Evolutionary conservation across 2,888 invertebrate species (phyloP).

Genomic region (Thysanoteuthis rhombus): DNA sequence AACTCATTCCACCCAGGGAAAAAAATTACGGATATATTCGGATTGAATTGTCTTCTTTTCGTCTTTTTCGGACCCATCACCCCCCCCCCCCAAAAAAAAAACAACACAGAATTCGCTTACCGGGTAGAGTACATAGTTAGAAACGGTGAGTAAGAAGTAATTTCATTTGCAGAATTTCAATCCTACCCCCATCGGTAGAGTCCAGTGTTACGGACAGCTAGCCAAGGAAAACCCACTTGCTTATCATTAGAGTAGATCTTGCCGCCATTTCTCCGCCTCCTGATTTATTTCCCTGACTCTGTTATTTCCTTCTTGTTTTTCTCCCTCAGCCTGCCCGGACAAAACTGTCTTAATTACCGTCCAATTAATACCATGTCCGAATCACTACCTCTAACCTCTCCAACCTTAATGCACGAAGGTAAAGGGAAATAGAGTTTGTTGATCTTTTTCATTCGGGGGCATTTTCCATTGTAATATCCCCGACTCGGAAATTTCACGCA

Average conservation of each 20-base stretch:
- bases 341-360: neutral
- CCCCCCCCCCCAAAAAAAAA: too few relatives aligned
- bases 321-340: neutral
- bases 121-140: too few relatives aligned
- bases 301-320: neutral
- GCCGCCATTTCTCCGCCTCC: neutral
- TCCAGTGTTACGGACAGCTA: too few relatives aligned
- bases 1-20: too few relatives aligned
- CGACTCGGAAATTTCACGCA: neutral
- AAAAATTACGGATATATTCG: too few relatives aligned
- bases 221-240: too few relatives aligned
- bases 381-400: neutral
- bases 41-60: too few relatives aligned
- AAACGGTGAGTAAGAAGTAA: too few relatives aligned
- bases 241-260: neutral
- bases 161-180: too few relatives aligned
- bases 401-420: neutral
- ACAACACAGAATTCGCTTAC: too few relatives aligned
- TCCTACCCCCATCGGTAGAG: too few relatives aligned
- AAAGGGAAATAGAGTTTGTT: neutral
- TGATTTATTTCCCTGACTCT: neutral
- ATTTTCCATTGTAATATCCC: neutral
- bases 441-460: neutral
- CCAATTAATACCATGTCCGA: neutral
- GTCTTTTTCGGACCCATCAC: too few relatives aligned